Percentiles rank a stretch among this genome's conserved stretches.
Conservation (phyloP, 2,888 invertebrate genomes). For the Agrotis clavis region DNA sequence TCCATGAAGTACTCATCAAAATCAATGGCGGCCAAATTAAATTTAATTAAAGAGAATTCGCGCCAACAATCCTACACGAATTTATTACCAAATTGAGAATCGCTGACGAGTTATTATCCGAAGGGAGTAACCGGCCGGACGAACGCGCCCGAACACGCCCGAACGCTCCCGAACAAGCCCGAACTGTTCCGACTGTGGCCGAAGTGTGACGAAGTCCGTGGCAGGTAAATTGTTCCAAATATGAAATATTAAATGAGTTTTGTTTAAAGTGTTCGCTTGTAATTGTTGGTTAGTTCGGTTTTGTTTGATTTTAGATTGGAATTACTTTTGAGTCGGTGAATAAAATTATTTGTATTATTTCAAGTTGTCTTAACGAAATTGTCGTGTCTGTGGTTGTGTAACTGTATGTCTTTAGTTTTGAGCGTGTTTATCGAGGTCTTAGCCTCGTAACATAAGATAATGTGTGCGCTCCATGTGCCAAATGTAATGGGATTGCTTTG, state of each 20-base stretch:
- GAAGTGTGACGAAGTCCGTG: slow-evolving; percentile 34
- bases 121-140: slow-evolving; percentile 21
- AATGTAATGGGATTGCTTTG: slow-evolving; percentile 39
- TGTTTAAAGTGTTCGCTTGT: slow-evolving; percentile 29
- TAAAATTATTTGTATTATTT: background rate
- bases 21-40: slow-evolving; percentile 65
- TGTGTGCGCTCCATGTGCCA: slow-evolving; percentile 50
- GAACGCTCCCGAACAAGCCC: slow-evolving; percentile 19
- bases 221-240: slow-evolving; percentile 36
- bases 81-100: slow-evolving; percentile 70
- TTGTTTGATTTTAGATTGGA: slow-evolving; percentile 17
- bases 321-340: slow-evolving; percentile 12
- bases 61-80: slow-evolving; percentile 66
- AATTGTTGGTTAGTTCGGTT: slow-evolving; percentile 32
- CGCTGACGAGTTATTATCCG: slow-evolving; percentile 69
- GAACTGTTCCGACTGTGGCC: slow-evolving; percentile 26
- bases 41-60: slow-evolving; percentile 69
- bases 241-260: slow-evolving; percentile 54
- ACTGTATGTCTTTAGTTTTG: background rate
- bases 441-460: slow-evolving; percentile 25
- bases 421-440: slow-evolving; percentile 15
- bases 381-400: background rate
- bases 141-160: slow-evolving; percentile 3
- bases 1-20: slow-evolving; percentile 58
- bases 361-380: background rate